phyloP scores from a whole-genome alignment of 2,888 invertebrate species.

The Labia minor region DNA sequence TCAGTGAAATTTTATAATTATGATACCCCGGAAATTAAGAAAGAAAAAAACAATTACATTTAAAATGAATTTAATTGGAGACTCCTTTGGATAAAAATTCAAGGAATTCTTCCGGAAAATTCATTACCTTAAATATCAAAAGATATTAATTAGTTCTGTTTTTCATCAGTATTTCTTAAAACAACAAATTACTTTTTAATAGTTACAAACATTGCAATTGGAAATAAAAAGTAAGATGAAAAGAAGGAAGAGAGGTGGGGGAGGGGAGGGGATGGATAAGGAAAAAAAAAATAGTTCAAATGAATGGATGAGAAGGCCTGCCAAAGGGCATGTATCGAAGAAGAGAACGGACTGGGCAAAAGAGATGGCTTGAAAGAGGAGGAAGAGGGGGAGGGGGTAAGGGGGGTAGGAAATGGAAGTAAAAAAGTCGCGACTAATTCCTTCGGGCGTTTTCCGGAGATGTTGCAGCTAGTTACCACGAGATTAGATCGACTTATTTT shows the following conservation, averaged over 20 bases:
- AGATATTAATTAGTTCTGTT: neutral
- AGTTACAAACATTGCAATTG: neutral
- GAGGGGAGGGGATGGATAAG: neutral
- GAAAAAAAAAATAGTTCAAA: neutral
- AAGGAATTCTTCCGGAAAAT: neutral
- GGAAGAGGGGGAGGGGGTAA: no score
- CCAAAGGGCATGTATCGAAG: neutral
- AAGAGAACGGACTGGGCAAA: no score
- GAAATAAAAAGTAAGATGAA: neutral
- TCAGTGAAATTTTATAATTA: no score
- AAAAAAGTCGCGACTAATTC: slow-evolving; percentile 13
- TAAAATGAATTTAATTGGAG: no score
- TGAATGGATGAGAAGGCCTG: neutral
- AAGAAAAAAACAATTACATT: no score
- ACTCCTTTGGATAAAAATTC: neutral
- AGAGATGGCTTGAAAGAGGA: no score
- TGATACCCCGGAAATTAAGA: no score
- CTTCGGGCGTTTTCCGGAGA: neutral
- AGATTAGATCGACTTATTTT: slow-evolving; percentile 13
- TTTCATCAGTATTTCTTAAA: neutral
- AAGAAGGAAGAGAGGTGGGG: neutral
- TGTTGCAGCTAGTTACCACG: slow-evolving; percentile 1
- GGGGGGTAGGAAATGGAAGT: neutral
- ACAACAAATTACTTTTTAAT: slow-evolving; percentile 4
- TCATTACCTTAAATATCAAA: neutral